Evolutionary conservation across 2,797 vertebrate species (phyloP).

Genomic region (Falco rusticolus): DNA sequence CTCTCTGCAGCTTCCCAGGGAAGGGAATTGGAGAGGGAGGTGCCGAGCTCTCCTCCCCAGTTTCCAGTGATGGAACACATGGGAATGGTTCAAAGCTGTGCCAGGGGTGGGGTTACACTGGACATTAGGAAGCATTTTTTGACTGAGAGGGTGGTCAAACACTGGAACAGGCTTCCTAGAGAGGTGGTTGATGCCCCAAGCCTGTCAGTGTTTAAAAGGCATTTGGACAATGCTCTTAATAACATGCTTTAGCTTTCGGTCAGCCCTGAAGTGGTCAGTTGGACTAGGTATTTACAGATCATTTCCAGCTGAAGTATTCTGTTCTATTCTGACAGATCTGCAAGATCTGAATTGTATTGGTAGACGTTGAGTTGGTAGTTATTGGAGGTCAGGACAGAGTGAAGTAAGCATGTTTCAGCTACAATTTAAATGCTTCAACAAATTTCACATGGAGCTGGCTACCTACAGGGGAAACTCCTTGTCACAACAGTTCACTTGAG

Average conservation of each 20-base stretch:
- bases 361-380: neutral
- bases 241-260: neutral
- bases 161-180: neutral
- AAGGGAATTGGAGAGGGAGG: no score
- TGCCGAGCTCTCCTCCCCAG: no score
- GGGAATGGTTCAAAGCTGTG: no score
- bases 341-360: neutral
- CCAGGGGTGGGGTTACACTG: no score
- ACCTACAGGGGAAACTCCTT: neutral
- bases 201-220: neutral
- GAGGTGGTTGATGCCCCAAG: accelerated
- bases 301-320: neutral
- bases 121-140: neutral
- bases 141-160: neutral
- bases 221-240: neutral
- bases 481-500: neutral
- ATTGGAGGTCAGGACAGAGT: neutral
- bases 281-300: accelerated
- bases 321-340: neutral
- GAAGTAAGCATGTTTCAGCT: neutral
- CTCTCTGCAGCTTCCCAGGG: no score
- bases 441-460: neutral
- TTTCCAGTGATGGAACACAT: no score
- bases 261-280: neutral
- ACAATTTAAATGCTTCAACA: neutral